phyloP scores from a whole-genome alignment of 2,113 vertebrate genomes.

The Hirundichthys speculiger region DNA sequence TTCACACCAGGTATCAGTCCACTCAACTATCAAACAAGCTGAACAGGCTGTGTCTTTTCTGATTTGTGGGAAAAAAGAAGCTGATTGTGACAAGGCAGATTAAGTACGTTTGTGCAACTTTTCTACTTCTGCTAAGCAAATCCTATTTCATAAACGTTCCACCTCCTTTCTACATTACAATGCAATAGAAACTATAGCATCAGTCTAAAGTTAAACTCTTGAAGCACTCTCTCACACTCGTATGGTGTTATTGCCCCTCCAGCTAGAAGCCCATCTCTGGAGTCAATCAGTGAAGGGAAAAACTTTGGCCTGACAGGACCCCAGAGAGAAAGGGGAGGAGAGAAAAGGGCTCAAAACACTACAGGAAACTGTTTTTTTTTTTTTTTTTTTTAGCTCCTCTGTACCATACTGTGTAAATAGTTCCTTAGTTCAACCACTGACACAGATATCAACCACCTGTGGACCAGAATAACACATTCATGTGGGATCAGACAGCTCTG shows the following conservation, averaged over 20 bases:
- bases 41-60: too few species aligned
- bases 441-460: constrained; percentile 54
- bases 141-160: too few species aligned
- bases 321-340: constrained; percentile 54
- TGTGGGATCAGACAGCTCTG: constrained; percentile 36
- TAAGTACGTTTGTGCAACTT: too few species aligned
- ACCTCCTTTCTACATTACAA: too few species aligned
- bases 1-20: too few species aligned
- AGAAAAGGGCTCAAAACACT: constrained; percentile 33
- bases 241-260: constrained; percentile 11
- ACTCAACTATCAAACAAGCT: too few species aligned
- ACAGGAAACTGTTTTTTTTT: constrained; percentile 66
- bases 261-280: constrained; percentile 50
- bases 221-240: constrained; percentile 14
- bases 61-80: too few species aligned
- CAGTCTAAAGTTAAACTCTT: constrained; percentile 3
- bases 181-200: constrained; percentile 9
- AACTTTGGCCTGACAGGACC: constrained; percentile 70
- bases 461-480: constrained; percentile 37
- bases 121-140: too few species aligned
- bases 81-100: too few species aligned
- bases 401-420: constrained; percentile 16
- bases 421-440: constrained; percentile 43
- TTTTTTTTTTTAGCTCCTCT: constrained; percentile 8
- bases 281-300: constrained; percentile 68